phyloP scores from a whole-genome alignment of 1,140 invertebrate species.

The Drosophila chauvacae region DNA sequence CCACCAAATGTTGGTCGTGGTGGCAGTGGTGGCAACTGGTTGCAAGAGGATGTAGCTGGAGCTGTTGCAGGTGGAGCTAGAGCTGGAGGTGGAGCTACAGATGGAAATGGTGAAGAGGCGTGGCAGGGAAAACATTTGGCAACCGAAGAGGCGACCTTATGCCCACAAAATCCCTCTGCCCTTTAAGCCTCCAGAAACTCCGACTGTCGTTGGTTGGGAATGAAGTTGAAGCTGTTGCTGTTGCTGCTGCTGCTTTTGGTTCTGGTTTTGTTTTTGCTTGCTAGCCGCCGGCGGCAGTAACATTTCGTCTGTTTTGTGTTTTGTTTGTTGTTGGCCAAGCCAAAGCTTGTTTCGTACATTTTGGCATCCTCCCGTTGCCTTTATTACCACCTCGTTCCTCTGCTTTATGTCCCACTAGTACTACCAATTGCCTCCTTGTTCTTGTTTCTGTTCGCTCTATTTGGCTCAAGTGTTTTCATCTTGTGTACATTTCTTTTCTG shows the following conservation, averaged over 20 bases:
- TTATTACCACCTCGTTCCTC: not conserved
- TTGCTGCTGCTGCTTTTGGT: conserved; percentile 14
- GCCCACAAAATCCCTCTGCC: conserved; percentile 38
- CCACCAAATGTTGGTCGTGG: conserved; percentile 18
- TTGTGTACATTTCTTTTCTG: conserved; percentile 8
- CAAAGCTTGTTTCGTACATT: conserved; percentile 50
- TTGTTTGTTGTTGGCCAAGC: conserved; percentile 35
- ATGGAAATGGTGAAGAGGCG: conserved; percentile 15
- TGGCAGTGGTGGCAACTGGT: conserved; percentile 30
- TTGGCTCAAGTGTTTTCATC: conserved; percentile 51
- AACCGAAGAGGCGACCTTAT: conserved; percentile 47
- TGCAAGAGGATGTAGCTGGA: conserved; percentile 24
- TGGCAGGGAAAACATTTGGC: conserved; percentile 47
- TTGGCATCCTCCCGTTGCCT: conserved; percentile 15
- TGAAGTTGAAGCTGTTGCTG: conserved; percentile 34
- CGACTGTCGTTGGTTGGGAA: conserved; percentile 22
- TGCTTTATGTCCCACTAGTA: conserved; percentile 2
- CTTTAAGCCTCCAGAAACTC: conserved; percentile 9
- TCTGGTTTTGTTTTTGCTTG: conserved; percentile 18
- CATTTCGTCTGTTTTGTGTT: conserved; percentile 52
- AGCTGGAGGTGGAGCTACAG: conserved; percentile 1
- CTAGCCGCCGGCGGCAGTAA: conserved; percentile 47
- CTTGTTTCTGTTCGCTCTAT: conserved; percentile 35
- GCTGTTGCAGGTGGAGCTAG: not conserved
- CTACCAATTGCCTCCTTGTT: conserved; percentile 38